Evolutionary conservation across 2,888 invertebrate genomes (phyloP).

Genomic region (Apamea crenata): DNA sequence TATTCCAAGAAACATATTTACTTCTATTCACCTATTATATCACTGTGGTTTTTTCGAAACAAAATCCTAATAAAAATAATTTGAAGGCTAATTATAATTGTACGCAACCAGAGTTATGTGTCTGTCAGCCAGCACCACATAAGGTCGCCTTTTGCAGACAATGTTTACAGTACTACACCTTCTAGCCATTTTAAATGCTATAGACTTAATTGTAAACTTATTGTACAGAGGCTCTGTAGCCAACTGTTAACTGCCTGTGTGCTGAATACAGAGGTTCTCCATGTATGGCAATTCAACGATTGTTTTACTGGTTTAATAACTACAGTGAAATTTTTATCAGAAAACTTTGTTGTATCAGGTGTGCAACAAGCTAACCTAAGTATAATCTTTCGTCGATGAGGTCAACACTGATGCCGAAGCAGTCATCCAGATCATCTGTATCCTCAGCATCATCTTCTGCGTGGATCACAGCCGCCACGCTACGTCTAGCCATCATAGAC

Average conservation of each 20-base stretch:
- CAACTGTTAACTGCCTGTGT: not conserved
- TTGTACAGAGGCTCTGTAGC: not conserved
- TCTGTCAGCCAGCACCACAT: not conserved
- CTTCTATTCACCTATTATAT: not conserved
- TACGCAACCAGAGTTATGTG: too few relatives aligned
- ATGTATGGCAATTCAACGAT: not conserved
- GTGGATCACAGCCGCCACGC: constrained; percentile 82
- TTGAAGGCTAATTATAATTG: too few relatives aligned
- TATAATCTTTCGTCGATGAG: constrained; percentile 84
- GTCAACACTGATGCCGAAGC: constrained; percentile 83
- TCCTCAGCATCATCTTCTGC: constrained; percentile 70
- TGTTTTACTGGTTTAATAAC: not conserved
- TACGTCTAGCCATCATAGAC: constrained; percentile 80
- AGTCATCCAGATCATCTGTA: constrained; percentile 68
- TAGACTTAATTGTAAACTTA: too few relatives aligned
- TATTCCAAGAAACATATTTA: not conserved
- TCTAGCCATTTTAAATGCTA: too few relatives aligned
- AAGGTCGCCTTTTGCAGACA: not conserved
- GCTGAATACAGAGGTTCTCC: not conserved
- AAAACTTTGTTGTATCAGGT: not conserved
- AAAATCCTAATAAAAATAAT: too few relatives aligned
- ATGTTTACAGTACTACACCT: not conserved
- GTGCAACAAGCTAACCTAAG: constrained; percentile 74
- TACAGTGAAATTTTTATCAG: not conserved
- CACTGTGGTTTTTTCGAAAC: not conserved